phyloP scores from a whole-genome alignment of 2,888 invertebrate species.

The Falcaria lacertinaria region DNA sequence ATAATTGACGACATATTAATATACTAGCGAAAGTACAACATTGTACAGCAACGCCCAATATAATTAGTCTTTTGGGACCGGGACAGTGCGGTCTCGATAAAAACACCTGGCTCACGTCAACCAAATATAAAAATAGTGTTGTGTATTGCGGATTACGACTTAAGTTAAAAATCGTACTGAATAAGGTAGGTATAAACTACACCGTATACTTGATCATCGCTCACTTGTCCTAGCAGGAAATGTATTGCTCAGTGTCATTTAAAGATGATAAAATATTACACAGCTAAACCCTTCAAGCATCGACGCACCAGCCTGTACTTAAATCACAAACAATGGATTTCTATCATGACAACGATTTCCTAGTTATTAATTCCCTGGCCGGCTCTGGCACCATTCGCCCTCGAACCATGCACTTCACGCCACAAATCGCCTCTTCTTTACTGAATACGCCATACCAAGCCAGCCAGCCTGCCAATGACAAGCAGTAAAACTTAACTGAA shows the following conservation, averaged over 20 bases:
- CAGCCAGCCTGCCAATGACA: conserved; percentile 30
- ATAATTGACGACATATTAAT: no score
- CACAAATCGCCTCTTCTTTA: conserved; percentile 45
- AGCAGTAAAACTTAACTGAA: conserved; percentile 52
- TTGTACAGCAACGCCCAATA: no score
- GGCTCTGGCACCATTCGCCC: conserved; percentile 21
- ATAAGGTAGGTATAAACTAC: no score
- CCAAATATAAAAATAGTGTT: no score
- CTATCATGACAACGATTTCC: conserved; percentile 30
- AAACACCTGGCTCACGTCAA: no score
- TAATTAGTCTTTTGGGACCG: no score
- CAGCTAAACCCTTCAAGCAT: conserved; percentile 1
- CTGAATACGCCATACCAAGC: conserved; percentile 27
- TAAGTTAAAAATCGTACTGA: no score
- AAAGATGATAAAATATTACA: background rate
- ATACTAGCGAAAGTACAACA: no score
- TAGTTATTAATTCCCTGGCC: conserved; percentile 35
- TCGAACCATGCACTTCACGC: conserved; percentile 36
- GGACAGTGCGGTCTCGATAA: no score
- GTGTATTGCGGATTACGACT: no score
- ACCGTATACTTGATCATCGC: no score
- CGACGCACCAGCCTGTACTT: conserved; percentile 7
- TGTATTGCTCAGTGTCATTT: background rate
- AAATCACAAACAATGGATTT: conserved; percentile 35
- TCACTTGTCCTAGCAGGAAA: background rate